Conservation (phyloP, 2,113 vertebrate genomes). For the Protomyctophum bolini region DNA sequence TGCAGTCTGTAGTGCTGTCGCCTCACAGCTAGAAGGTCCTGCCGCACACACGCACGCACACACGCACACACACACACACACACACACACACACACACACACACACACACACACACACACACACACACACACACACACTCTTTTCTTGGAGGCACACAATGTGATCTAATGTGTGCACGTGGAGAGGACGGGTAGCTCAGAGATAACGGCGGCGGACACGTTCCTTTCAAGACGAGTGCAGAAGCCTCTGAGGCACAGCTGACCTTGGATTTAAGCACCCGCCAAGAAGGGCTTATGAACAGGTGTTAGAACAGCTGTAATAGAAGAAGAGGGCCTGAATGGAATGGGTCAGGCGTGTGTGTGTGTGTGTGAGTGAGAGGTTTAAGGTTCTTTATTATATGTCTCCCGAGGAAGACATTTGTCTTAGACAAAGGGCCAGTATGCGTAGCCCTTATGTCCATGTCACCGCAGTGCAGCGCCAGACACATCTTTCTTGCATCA, state of each 20-base stretch:
- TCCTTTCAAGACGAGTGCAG: slow-evolving; percentile 43
- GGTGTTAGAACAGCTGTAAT: slow-evolving; percentile 59
- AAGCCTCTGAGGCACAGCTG: slow-evolving; percentile 37
- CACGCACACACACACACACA: background rate
- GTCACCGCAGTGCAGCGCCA: no score
- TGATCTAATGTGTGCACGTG: slow-evolving; percentile 26
- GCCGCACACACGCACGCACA: background rate
- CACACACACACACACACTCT: background rate
- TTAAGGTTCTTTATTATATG: no score
- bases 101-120: background rate
- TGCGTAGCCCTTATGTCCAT: no score
- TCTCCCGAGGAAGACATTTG: background rate
- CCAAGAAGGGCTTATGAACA: slow-evolving; percentile 37
- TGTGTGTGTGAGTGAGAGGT: background rate
- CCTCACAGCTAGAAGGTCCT: no score
- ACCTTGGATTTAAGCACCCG: slow-evolving; percentile 46
- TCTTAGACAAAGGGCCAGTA: no score
- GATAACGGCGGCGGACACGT: slow-evolving; percentile 44
- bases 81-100: slow-evolving; percentile 1
- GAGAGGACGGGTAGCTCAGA: slow-evolving; percentile 5
- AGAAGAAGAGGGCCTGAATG: slow-evolving; percentile 23
- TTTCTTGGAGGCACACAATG: slow-evolving; percentile 13
- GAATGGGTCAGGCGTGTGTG: slow-evolving; percentile 1
- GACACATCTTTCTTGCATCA: no score
- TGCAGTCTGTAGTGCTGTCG: no score